Evolutionary conservation across 2,797 vertebrate genomes (phyloP).

Genomic region (Myotis planiceps): DNA sequence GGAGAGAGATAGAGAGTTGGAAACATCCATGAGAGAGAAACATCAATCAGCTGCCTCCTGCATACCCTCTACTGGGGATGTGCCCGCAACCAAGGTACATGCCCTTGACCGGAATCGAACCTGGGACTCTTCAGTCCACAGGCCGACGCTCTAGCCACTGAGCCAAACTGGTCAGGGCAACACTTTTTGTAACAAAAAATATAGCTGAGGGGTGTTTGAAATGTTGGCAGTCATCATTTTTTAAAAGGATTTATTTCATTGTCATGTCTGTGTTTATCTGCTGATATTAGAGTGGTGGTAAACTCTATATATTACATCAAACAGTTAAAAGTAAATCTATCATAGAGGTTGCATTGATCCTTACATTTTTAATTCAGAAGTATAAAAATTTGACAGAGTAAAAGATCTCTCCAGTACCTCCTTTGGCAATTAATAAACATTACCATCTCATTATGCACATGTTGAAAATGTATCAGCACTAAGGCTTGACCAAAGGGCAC

Average conservation of each 20-base stretch:
- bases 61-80: no score
- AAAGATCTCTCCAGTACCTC: not conserved
- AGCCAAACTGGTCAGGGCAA: not conserved
- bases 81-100: no score
- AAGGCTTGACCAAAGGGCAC: not conserved
- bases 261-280: not conserved
- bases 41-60: no score
- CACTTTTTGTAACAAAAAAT: not conserved
- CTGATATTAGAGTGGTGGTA: not conserved
- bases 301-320: not conserved
- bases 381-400: constrained; percentile 2
- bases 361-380: not conserved
- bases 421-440: not conserved
- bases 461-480: not conserved
- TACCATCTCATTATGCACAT: not conserved
- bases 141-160: no score
- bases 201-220: not conserved
- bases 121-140: no score
- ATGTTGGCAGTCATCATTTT: not conserved
- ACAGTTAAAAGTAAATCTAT: not conserved
- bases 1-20: no score
- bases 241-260: constrained; percentile 38
- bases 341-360: not conserved
- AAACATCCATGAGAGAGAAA: no score
- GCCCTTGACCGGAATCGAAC: no score